Evolutionary conservation across 2,797 vertebrate species (phyloP).

Genomic region (Geotria australis): DNA sequence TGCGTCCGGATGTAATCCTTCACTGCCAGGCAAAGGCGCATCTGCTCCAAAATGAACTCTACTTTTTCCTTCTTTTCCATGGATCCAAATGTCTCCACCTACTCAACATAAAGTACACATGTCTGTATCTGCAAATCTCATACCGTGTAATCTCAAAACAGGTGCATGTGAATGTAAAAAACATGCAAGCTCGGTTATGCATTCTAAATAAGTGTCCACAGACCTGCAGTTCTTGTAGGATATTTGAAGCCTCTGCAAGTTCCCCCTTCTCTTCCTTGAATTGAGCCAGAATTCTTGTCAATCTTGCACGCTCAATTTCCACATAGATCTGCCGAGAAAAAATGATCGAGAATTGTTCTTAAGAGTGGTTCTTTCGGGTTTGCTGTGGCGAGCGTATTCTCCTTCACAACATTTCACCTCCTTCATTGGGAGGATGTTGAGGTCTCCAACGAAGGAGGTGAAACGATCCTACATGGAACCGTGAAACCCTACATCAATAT

Average conservation of each 20-base stretch:
- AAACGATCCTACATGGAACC: no score
- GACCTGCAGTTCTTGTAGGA: conserved; percentile 86
- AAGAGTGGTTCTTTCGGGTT: no score
- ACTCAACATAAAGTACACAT: not conserved
- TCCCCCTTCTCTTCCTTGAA: conserved; percentile 83
- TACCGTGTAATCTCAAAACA: not conserved
- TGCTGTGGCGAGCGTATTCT: no score
- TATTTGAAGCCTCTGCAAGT: conserved; percentile 66
- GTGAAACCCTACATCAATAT: no score
- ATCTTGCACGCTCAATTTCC: conserved; percentile 77
- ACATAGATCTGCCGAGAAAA: conserved; percentile 50
- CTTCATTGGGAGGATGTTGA: no score
- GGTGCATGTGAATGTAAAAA: not conserved
- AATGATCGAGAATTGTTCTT: no score
- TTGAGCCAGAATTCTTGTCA: conserved; percentile 58
- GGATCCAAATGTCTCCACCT: conserved; percentile 96
- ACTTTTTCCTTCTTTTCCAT: conserved; percentile 97
- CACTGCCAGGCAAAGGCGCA: conserved; percentile 91
- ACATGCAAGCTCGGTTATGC: not conserved
- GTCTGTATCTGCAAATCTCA: not conserved
- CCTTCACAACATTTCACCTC: no score
- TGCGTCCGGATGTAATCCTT: conserved; percentile 94
- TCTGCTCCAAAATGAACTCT: conserved; percentile 93
- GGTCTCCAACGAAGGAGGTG: no score
- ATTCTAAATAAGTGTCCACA: no score